A percentile compares a stretch with the other conserved stretches of the same genome.
Conservation (phyloP, 1,140 invertebrate species). For the Dinoponera quadriceps region DNA sequence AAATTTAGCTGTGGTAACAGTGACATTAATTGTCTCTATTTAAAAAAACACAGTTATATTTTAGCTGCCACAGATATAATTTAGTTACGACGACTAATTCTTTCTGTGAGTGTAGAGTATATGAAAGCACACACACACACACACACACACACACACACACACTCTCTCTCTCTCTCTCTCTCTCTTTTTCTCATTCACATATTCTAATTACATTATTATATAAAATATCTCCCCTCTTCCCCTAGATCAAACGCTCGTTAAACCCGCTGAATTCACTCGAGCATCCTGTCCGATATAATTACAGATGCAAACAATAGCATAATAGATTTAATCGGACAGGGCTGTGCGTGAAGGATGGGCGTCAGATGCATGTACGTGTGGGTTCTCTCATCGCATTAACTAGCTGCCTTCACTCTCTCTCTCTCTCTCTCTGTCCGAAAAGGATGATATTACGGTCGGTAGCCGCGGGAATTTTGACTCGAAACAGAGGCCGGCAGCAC, state of each 20-base stretch:
- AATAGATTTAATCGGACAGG: neutral
- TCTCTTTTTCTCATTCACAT: neutral
- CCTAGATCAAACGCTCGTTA: neutral
- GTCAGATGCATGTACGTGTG: neutral
- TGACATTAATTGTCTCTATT: no score
- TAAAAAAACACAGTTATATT: no score
- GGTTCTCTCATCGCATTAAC: neutral
- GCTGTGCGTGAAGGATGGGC: neutral
- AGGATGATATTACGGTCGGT: neutral
- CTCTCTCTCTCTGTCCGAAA: neutral
- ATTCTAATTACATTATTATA: neutral
- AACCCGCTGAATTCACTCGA: neutral
- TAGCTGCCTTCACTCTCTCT: neutral
- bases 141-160: no score
- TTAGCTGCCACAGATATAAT: no score
- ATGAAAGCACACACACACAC: no score
- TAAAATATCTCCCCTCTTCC: neutral
- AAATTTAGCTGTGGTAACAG: no score
- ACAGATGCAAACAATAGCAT: slow-evolving; percentile 15
- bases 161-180: neutral
- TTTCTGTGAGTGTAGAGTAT: no score
- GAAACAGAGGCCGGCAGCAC: slow-evolving; percentile 27
- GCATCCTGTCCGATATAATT: neutral
- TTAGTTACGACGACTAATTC: no score
- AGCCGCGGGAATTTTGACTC: slow-evolving; percentile 6